Conservation (phyloP, 2,113 vertebrate genomes). For the Malaclemys terrapin region DNA sequence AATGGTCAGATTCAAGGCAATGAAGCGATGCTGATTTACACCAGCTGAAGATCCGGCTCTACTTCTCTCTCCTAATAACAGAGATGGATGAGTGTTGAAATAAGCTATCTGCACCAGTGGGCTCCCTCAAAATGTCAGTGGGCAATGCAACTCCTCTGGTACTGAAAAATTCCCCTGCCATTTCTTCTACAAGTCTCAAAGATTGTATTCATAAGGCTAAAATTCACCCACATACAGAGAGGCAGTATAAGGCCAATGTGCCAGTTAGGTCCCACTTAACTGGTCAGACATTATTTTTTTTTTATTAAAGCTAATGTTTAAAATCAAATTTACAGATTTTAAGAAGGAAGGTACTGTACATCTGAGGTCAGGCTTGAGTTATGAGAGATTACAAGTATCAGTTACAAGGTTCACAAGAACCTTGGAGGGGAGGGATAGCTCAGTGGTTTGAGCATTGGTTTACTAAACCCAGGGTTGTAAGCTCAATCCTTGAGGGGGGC, state of each 20-base stretch:
- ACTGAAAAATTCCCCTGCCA: rapidly evolving
- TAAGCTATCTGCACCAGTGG: neutral
- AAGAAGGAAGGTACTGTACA: no score
- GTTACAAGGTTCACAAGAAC: no score
- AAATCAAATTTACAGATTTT: no score
- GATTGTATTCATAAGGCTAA: neutral
- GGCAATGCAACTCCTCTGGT: neutral
- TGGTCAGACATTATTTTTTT: neutral
- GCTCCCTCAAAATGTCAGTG: neutral
- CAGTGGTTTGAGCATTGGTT: no score
- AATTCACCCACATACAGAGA: neutral
- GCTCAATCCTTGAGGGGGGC: no score
- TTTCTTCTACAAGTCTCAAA: neutral
- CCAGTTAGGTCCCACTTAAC: neutral
- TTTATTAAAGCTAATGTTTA: no score
- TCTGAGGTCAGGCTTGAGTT: no score
- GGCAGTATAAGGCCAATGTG: neutral
- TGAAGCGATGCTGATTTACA: slow-evolving; percentile 9
- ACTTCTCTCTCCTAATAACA: neutral
- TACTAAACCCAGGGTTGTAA: no score
- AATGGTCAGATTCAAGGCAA: slow-evolving; percentile 53
- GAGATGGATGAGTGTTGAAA: neutral
- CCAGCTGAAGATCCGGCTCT: neutral
- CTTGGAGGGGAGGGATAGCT: no score
- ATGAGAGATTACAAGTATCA: no score